Percentiles rank a stretch among this genome's conserved stretches.
Evolutionary conservation across 2,797 vertebrate species (phyloP).

Genomic region (Acropternis orthonyx): DNA sequence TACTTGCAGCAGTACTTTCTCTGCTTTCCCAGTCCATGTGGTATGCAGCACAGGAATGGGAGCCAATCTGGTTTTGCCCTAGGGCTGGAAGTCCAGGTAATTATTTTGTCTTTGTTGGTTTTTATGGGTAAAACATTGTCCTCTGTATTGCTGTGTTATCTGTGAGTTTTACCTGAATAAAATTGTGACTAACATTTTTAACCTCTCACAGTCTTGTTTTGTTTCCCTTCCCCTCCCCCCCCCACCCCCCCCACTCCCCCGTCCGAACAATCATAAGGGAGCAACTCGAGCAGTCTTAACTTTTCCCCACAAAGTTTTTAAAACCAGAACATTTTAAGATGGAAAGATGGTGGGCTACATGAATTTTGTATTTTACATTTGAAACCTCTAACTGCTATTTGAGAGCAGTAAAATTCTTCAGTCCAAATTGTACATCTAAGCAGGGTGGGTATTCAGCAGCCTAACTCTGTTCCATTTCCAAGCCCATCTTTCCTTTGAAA

Average conservation of each 20-base stretch:
- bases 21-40: fast-evolving
- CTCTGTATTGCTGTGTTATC: neutral
- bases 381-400: neutral
- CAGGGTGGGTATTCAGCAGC: neutral
- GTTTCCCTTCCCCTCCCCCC: neutral
- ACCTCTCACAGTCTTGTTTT: neutral
- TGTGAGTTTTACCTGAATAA: neutral
- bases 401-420: neutral
- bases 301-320: neutral
- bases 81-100: neutral
- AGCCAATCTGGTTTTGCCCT: neutral
- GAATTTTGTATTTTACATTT: neutral
- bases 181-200: neutral
- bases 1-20: neutral
- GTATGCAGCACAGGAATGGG: neutral
- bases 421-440: neutral
- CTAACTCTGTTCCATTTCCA: neutral
- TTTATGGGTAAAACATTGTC: neutral
- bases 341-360: neutral
- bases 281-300: neutral
- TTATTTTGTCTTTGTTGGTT: fast-evolving
- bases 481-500: neutral
- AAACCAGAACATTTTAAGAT: neutral
- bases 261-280: neutral
- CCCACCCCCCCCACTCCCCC: neutral